These are phyloP conservation scores for Lophochroa leadbeateri DNA, from an alignment of 2,113 vertebrate genomes.

Conservation along the genomic window DNA sequence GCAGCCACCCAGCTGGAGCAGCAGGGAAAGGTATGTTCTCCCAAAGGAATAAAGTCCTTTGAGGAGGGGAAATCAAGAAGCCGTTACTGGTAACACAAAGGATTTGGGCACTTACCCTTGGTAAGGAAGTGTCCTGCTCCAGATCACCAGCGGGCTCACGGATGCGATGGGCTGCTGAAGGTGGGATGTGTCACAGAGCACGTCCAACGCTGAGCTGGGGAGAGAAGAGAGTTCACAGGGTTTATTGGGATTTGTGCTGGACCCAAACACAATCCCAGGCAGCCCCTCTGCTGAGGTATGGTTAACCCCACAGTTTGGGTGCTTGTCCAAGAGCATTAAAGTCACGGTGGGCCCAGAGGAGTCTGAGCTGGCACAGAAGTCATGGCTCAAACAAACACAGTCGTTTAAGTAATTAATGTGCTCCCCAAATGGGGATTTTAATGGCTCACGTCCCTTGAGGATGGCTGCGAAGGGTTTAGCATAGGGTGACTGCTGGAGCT, in stretches of 20 bases:
- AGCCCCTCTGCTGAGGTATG: background rate
- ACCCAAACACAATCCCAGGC: background rate
- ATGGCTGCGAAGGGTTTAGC: background rate
- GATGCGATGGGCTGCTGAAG: background rate
- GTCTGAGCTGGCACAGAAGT: background rate
- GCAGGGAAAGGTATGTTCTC: background rate
- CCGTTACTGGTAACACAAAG: background rate
- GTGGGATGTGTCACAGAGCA: background rate
- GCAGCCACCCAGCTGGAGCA: background rate
- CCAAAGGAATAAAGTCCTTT: background rate
- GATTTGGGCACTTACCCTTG: background rate
- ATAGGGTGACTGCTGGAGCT: background rate
- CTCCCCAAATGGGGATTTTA: background rate
- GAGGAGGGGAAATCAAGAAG: background rate
- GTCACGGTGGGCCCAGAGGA: background rate
- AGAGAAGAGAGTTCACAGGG: background rate
- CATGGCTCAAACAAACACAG: background rate
- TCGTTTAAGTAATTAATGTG: background rate
- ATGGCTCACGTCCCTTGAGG: background rate
- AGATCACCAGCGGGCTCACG: fast-evolving
- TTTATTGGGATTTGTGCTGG: background rate
- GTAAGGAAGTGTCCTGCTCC: background rate
- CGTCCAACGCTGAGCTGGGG: background rate
- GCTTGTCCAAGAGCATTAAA: background rate
- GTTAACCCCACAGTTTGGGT: background rate